A percentile compares a stretch with the other conserved stretches of the same genome.
These are phyloP conservation scores for Zygogramma bicolorata DNA, from an alignment of 2,888 invertebrate species.

Conservation along the genomic window DNA sequence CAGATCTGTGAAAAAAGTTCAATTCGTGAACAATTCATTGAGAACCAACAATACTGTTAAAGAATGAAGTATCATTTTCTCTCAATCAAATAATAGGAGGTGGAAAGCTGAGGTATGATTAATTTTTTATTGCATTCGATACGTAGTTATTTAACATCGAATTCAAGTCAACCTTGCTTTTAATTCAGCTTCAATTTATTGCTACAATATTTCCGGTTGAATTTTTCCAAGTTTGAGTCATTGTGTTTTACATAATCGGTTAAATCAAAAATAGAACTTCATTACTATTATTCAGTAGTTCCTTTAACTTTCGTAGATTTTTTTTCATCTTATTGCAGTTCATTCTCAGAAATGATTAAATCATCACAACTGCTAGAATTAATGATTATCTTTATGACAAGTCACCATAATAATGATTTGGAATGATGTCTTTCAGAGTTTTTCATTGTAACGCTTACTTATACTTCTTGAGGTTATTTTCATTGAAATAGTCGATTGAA, in stretches of 20 bases:
- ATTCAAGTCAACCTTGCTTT: conserved; percentile 33
- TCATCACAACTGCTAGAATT: not conserved
- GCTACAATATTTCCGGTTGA: conserved; percentile 40
- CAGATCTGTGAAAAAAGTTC: no score
- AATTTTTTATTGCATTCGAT: no score
- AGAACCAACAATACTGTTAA: no score
- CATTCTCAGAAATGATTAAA: not conserved
- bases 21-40: no score
- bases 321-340: not conserved
- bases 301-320: conserved; percentile 23
- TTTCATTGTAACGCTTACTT: not conserved
- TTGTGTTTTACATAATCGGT: conserved; percentile 14
- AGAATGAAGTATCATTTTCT: no score
- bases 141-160: not conserved
- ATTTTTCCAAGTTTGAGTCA: conserved; percentile 47
- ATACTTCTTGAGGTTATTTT: not conserved
- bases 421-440: not conserved
- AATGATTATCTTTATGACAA: not conserved
- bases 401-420: not conserved
- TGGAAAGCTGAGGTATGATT: no score
- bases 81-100: no score
- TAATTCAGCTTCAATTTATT: conserved; percentile 32
- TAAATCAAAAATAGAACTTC: not conserved
- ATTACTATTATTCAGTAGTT: conserved; percentile 26
- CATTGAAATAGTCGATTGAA: not conserved